Evolutionary conservation across 2,888 invertebrate species (phyloP).

Genomic region (Arge pagana): DNA sequence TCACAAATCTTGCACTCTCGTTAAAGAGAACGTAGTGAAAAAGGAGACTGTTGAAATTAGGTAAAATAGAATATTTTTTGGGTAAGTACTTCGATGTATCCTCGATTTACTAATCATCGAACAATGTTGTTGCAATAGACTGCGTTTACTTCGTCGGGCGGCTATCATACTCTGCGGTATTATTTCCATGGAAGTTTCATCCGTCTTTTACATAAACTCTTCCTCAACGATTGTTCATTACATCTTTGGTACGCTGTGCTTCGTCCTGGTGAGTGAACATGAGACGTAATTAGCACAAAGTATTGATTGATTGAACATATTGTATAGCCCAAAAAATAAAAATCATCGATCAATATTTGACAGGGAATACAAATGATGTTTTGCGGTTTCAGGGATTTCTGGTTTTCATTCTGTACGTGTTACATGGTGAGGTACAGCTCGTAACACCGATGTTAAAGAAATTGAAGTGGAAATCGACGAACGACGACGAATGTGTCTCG

Average conservation of each 20-base stretch:
- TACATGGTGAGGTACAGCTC: constrained; percentile 44
- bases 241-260: constrained; percentile 63
- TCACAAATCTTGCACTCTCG: constrained; percentile 47
- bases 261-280: constrained; percentile 64
- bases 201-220: constrained; percentile 69
- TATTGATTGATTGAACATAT: too few relatives aligned
- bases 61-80: constrained; percentile 37
- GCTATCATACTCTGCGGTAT: constrained; percentile 66
- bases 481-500: constrained; percentile 45
- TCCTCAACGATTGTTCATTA: constrained; percentile 65
- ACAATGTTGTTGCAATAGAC: constrained; percentile 60
- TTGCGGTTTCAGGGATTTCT: constrained; percentile 44
- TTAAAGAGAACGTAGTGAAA: constrained; percentile 50
- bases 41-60: constrained; percentile 52
- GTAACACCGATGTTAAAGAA: constrained; percentile 45
- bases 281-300: too few relatives aligned
- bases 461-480: constrained; percentile 42
- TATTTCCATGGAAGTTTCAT: constrained; percentile 65
- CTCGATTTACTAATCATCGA: constrained; percentile 20
- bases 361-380: background rate
- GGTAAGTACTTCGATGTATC: background rate
- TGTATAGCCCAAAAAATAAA: background rate
- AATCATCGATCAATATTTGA: background rate
- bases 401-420: constrained; percentile 44
- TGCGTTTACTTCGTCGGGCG: constrained; percentile 67